Conservation (phyloP, 2,113 vertebrate genomes). For the Alouatta palliata region DNA sequence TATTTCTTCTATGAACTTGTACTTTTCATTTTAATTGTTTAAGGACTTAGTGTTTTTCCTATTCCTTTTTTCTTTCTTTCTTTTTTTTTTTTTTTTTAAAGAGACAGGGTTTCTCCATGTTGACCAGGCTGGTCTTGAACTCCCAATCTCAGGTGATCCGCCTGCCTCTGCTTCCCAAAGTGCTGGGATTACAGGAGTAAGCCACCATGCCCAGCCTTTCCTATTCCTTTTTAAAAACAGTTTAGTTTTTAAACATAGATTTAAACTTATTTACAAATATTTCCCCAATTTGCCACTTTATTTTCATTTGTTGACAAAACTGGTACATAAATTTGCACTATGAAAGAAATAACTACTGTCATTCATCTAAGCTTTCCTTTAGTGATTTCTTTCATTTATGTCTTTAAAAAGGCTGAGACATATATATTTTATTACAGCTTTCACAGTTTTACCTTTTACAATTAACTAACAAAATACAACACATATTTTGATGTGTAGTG, state of each 20-base stretch:
- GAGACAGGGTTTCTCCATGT: no score
- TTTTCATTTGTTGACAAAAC: not conserved
- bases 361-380: not conserved
- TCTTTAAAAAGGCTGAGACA: not conserved
- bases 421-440: not conserved
- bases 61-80: not conserved
- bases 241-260: not conserved
- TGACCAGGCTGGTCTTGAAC: no score
- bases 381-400: not conserved
- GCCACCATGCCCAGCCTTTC: not conserved
- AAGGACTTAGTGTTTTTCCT: not conserved
- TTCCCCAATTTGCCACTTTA: not conserved
- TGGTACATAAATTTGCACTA: not conserved
- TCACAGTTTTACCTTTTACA: not conserved
- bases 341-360: not conserved
- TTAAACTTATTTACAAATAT: slow-evolving; percentile 22
- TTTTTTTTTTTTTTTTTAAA: no score
- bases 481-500: not conserved
- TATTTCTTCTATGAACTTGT: not conserved
- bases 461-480: not conserved
- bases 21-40: slow-evolving; percentile 10
- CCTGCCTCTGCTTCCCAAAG: no score
- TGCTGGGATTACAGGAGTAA: no score
- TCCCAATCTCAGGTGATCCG: no score
- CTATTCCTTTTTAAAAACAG: not conserved